Evolutionary conservation across 2,113 vertebrate species (phyloP), one percentile per base, ranked within the genome.

Genomic region (Eptesicus fuscus): DNA sequence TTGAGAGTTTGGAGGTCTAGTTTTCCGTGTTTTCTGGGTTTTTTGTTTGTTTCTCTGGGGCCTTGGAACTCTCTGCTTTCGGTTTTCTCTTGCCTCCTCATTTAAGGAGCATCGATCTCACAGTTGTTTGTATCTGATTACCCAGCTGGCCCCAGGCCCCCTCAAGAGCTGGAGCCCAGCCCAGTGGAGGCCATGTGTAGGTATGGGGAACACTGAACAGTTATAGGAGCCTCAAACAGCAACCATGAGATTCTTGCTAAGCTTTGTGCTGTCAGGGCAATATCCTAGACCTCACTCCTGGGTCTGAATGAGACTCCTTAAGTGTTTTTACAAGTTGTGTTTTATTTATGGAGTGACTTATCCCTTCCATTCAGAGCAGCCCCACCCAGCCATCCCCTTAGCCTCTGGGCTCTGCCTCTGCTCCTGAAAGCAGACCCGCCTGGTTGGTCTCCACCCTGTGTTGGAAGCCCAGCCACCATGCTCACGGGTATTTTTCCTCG

Each of bases 291-390:
- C n/a, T 93, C 78, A 88, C 59, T 90, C 84, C 67, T 53, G 30
- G 77, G 84, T 85, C 94, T 95, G 82, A 95, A 90, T 91, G 69
- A 86, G 73, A 73, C 44, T 88, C 88, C 32, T 92, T 95, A 89
- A 95, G 77, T 92, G 84, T 96, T 97, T 96, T 92, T 91, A 93
- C 56, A 93, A 73, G 87, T 94, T 80, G 77, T 94, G 95, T 97
- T 95, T 96, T 93, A 95, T 96, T 96, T 95, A 82, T 91, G 85
- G 84, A 96, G 78, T 96, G 95, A 97, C 65, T 95, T 96, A 89
- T 44, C 73, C 93, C 92, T 97, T 97, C 92, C 95, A 94, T 93
- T 96, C 77, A 92, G 59, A 96, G 65, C 74, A 83, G 92, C 87
- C 93, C 77, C 93, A 93, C 94, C 96, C 70, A 37, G 47, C 88